Evolutionary conservation across 1,140 invertebrate species (phyloP), one percentile per base, ranked within the genome.

Genomic region (Danaus melanippus): DNA sequence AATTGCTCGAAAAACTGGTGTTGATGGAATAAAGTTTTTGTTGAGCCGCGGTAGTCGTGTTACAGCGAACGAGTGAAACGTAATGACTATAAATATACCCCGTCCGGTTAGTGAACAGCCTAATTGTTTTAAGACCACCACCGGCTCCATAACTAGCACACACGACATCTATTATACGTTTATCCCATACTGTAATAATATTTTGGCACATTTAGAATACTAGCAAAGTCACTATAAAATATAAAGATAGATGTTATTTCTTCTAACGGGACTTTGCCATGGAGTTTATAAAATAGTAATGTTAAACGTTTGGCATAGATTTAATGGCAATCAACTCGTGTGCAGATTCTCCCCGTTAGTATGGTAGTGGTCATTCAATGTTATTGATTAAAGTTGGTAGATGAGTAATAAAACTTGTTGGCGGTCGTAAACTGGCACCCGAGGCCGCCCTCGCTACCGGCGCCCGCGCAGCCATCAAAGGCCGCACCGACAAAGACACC

Each of bases 391-490:
- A 69, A 74, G 62, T 68, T 70, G 67, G 74, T 67, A 76, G 77
- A 64, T 67, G 53, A 58, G 71, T 62, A 72, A 72, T 79, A 81
- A 79, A 81, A 78, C 58, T 62, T 59, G 69, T 68, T 71, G 66
- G 69, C 73, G 71, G 52, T 76, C 78, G 70, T 85, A 83, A 81
- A 83, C 76, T 71, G 69, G 74, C 74, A 76, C 79, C 82, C 69
- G 73, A 71, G 61, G 57, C 21, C 21, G 21, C 62, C 65, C 60
- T 67, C 56, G 75, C 78, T 79, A 75, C 77, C 64, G 78, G 77
- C 78, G 77, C 78, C 76, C 75, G 76, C 70, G 73, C 71, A 69
- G 45, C 56, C 49, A 68, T 83, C 79, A 83, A 85, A 85, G 74
- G 50, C 11, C 48, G 50, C 58, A 64, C 82, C 78, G 82, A 81